These are phyloP conservation scores for Chrysopa pallens DNA, from an alignment of 1,140 invertebrate genomes.

Conservation along the genomic window DNA sequence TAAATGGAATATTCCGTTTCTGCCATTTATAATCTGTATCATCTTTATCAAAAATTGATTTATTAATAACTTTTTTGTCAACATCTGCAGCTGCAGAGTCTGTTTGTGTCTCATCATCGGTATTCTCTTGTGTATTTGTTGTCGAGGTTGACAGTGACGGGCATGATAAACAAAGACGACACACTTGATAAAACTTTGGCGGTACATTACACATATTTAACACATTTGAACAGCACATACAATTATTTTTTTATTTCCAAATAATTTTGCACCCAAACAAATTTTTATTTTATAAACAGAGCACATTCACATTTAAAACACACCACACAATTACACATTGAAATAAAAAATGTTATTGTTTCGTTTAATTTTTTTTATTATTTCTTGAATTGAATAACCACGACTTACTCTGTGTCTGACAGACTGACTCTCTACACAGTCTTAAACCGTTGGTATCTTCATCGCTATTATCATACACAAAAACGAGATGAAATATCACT, in stretches of 20 bases:
- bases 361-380: too few relatives aligned
- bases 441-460: too few relatives aligned
- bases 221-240: constrained; percentile 16
- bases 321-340: too few relatives aligned
- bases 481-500: too few relatives aligned
- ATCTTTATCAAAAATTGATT: constrained; percentile 12
- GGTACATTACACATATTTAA: constrained; percentile 46
- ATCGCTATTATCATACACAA: too few relatives aligned
- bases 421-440: too few relatives aligned
- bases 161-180: constrained; percentile 36
- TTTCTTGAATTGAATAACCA: too few relatives aligned
- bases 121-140: not conserved
- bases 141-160: constrained; percentile 9
- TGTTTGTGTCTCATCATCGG: not conserved
- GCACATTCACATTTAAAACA: too few relatives aligned
- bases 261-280: too few relatives aligned
- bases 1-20: constrained; percentile 18
- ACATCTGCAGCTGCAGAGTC: not conserved
- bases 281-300: too few relatives aligned
- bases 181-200: constrained; percentile 44
- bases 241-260: not conserved
- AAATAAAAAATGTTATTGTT: too few relatives aligned
- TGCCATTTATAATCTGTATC: constrained; percentile 7
- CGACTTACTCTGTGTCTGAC: too few relatives aligned
- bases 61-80: constrained; percentile 2